Evolutionary conservation across 2,888 invertebrate genomes (phyloP), one percentile per base, ranked within the genome.

Genomic region (Branchellion lobata): DNA sequence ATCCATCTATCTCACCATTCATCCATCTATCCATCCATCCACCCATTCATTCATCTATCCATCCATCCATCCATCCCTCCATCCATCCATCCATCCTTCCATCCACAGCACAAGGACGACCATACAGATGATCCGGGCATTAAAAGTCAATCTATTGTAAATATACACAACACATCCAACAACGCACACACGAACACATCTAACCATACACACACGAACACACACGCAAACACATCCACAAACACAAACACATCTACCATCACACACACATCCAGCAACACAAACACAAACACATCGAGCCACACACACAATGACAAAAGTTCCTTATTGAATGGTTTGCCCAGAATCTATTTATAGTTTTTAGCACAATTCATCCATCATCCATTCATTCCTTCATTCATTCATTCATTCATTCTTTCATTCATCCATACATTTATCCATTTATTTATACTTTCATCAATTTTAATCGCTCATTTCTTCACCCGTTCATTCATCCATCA

Each of bases 241-340:
- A 5, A 65, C 21, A 29, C 65, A 65, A 65, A 65, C 65, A 29
- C 40, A 40, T 21, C 5, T 27, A 33, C 69, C 8, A 69, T 27
- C 31, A 34, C 18, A 65, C 65, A 65, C 65, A 65, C 65, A 65
- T 29, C 5, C n/a, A 65, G n/a, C n/a, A n/a, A 65, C 65, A 65
- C 65, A 65, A 5, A 65, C 21, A 29, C 65, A 65, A 65, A 65
- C 65, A 29, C 40, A 40, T 21, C 5, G 3, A 33, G 27, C 8
- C 8, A 69, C 31, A 34, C 18, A 29, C 34, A 69, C n/a, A 69
- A 11, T 14, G 31, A 34, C 29, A 69, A 33, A n/a, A 69, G 29
- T 14, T 29, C 27, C 2, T 3, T 69, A 2, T 18, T 69, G 3
- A 69, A 69, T 57, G 61, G 61, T 57, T 24, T 40, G 40, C n/a